Conservation (phyloP, 2,888 invertebrate genomes). For the Exephanes ischioxanthus region DNA sequence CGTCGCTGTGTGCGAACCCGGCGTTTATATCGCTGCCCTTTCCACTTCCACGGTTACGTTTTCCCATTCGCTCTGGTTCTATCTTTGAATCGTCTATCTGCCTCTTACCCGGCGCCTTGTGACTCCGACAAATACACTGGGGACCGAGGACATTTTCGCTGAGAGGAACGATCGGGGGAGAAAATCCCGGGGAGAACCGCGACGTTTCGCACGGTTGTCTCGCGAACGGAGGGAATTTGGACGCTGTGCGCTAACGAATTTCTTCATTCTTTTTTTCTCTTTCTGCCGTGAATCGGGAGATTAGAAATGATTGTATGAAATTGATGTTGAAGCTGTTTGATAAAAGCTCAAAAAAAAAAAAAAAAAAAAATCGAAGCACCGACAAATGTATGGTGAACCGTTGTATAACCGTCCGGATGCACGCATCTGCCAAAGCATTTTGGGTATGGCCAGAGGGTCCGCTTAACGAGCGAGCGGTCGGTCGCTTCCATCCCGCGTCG, state of each 20-base stretch:
- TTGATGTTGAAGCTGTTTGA: not conserved
- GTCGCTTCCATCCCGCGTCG: conserved; percentile 32
- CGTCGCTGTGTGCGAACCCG: conserved; percentile 71
- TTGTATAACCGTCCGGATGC: not conserved
- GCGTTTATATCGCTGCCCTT: conserved; percentile 62
- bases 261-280: not conserved
- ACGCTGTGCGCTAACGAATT: not conserved
- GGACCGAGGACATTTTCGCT: not conserved
- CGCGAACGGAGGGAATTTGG: not conserved
- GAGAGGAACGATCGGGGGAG: not conserved
- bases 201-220: not conserved
- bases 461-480: conserved; percentile 29
- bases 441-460: conserved; percentile 42
- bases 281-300: not conserved
- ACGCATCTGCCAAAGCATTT: conserved; percentile 19
- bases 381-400: not conserved
- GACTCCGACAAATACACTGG: not conserved
- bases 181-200: not conserved
- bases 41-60: conserved; percentile 40
- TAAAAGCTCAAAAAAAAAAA: not conserved
- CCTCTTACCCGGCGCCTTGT: conserved; percentile 33
- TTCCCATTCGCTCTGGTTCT: conserved; percentile 9
- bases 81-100: conserved; percentile 33
- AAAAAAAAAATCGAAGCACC: not conserved
- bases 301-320: not conserved